phyloP scores from a whole-genome alignment of 2,888 invertebrate species.

The Oligia latruncula region DNA sequence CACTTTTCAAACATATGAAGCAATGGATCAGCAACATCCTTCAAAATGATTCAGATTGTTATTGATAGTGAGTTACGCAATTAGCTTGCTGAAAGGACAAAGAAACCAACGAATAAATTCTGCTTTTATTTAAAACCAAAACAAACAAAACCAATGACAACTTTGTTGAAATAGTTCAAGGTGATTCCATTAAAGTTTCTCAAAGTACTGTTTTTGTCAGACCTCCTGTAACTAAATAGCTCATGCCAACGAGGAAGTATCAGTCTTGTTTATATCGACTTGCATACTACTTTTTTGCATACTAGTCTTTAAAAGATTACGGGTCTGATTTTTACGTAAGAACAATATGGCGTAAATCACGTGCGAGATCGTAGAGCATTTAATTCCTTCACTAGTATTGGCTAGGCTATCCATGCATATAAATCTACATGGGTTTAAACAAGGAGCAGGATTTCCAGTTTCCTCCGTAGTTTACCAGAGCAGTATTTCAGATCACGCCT shows the following conservation, averaged over 20 bases:
- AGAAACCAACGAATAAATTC: background rate
- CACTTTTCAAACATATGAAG: too few species aligned
- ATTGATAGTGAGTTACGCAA: background rate
- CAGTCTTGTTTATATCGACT: constrained; percentile 13
- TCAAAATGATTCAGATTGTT: background rate
- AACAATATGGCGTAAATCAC: constrained; percentile 4
- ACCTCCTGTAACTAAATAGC: constrained; percentile 21
- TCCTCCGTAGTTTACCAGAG: constrained; percentile 1
- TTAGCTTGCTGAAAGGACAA: background rate
- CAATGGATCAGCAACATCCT: background rate
- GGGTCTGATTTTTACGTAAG: constrained; percentile 6
- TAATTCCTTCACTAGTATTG: background rate
- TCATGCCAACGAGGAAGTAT: constrained; percentile 25
- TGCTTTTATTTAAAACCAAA: constrained; percentile 9
- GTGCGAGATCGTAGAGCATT: background rate
- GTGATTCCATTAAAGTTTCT: constrained; percentile 1
- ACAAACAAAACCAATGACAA: background rate
- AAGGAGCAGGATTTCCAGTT: background rate
- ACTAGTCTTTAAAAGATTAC: background rate
- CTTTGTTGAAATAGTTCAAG: constrained; percentile 6
- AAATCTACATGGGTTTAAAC: background rate
- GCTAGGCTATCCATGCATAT: background rate
- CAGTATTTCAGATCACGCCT: constrained; percentile 8
- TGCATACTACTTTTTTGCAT: constrained; percentile 2
- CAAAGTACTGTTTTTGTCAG: constrained; percentile 7